Evolutionary conservation across 2,888 invertebrate species (phyloP), one percentile per base, ranked within the genome.

Genomic region (Cataglyphis altisquamis): DNA sequence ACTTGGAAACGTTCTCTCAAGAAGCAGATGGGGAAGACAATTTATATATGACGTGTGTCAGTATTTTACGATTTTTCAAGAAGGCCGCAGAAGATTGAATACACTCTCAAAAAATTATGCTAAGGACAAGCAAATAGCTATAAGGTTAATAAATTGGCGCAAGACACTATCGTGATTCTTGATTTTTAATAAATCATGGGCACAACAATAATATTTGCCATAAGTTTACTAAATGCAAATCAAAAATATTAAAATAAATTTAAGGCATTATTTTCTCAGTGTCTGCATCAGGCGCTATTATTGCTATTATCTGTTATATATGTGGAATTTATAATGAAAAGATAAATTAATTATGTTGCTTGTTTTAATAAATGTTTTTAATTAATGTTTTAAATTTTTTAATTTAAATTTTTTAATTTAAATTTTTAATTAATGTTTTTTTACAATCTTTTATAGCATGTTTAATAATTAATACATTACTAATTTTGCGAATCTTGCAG

Each of bases 11-110:
- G 67, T 73, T 12, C 62, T 92, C 0, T 82, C 85, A 15, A 83
- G 57, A 21, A 90, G 48, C n/a, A 18, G 48, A 12, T 78, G 85
- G 39, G 88, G 89, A 0, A 81, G 39, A 1, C 83, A 84, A 32
- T 55, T 87, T 0, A 18, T 84, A 1, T 66, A 87, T 0, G 90
- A 92, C n/a, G 29, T 90, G 0, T 87, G 75, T 10, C 81, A 82
- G 12, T 88, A 88, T 6, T 55, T 86, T 0, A 36, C 64, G 3
- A 87, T 91, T 64, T 89, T 89, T 57, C 77, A 90, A 9, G 73
- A 87, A 12, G 91, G 89, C 0, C 39, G 36, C 3, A 73, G 60
- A 12, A 88, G 83, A 29, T 48, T 82, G 18, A 64, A 52, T 0
- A 70, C 39, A 52, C 36, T 88, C 10, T 80, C 81, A 1, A 55